phyloP scores from a whole-genome alignment of 2,888 invertebrate species.

The Diarsia dahlii region DNA sequence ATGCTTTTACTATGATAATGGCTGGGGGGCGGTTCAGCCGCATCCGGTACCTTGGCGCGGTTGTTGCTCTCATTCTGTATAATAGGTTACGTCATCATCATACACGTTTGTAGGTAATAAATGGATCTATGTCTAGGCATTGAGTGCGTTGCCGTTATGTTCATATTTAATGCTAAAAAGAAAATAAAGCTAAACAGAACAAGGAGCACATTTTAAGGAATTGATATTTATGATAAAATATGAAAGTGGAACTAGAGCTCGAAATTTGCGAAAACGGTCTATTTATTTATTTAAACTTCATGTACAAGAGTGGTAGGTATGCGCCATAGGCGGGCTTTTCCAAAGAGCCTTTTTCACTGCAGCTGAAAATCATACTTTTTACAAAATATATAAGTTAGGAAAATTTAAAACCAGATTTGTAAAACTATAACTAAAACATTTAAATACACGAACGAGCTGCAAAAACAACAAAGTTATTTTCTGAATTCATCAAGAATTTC shows the following conservation, averaged over 20 bases:
- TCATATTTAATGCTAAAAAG: neutral
- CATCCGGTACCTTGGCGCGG: constrained; percentile 52
- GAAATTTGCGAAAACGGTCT: neutral
- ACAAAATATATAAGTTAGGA: neutral
- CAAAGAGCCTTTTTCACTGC: too few relatives aligned
- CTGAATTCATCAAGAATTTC: constrained; percentile 39
- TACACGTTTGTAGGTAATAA: constrained; percentile 36
- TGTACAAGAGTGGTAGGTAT: too few relatives aligned
- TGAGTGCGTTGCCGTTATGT: constrained; percentile 22
- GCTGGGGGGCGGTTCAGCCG: constrained; percentile 19
- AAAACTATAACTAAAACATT: constrained; percentile 2
- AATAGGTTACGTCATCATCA: constrained; percentile 51
- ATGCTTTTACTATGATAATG: constrained; percentile 42
- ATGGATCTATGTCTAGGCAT: constrained; percentile 34
- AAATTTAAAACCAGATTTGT: neutral
- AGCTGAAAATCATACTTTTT: neutral
- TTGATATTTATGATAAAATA: neutral
- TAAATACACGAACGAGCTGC: constrained; percentile 7
- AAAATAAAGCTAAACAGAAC: neutral
- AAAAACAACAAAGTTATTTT: constrained; percentile 22
- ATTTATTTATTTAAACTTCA: too few relatives aligned
- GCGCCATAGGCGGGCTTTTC: too few relatives aligned
- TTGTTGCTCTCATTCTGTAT: constrained; percentile 53
- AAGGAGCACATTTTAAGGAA: neutral
- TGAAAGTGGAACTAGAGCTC: neutral